Evolutionary conservation across 2,113 vertebrate species (phyloP).

Genomic region (Megaceryle maxima): DNA sequence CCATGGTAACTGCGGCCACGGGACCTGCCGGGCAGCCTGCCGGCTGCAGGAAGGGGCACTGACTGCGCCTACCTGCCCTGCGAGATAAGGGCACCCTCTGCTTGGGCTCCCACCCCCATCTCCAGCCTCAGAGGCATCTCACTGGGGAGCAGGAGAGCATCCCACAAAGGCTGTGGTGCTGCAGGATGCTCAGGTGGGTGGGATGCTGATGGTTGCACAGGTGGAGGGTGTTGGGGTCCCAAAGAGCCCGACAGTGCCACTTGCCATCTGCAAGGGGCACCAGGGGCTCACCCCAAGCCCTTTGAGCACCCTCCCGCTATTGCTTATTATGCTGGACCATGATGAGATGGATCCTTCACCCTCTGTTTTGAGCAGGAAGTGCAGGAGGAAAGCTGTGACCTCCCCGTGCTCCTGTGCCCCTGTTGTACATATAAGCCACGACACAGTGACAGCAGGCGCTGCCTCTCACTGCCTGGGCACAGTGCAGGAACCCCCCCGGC

Average conservation of each 20-base stretch:
- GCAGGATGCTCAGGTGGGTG: not conserved
- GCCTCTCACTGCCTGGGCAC: not conserved
- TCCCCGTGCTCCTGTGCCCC: not conserved
- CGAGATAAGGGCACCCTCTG: not conserved
- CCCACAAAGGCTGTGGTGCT: not conserved
- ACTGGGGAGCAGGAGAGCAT: not conserved
- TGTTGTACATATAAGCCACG: accelerated
- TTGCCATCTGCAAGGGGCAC: not conserved
- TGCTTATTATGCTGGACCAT: not conserved
- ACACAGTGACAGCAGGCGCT: accelerated
- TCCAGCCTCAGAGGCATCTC: not conserved
- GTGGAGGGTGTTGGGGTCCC: not conserved
- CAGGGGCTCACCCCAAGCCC: too few species aligned
- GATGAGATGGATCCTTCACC: not conserved
- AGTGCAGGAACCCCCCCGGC: not conserved
- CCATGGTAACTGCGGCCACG: not conserved
- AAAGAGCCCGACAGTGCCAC: accelerated
- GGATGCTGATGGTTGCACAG: accelerated
- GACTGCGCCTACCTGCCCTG: not conserved
- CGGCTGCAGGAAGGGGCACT: not conserved
- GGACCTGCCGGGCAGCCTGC: not conserved
- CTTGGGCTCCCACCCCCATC: not conserved
- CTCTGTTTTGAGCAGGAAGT: not conserved
- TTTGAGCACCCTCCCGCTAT: not conserved
- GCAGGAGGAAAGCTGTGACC: not conserved